Conservation (phyloP, 2,888 invertebrate species). For the Exocentrus adspersus region DNA sequence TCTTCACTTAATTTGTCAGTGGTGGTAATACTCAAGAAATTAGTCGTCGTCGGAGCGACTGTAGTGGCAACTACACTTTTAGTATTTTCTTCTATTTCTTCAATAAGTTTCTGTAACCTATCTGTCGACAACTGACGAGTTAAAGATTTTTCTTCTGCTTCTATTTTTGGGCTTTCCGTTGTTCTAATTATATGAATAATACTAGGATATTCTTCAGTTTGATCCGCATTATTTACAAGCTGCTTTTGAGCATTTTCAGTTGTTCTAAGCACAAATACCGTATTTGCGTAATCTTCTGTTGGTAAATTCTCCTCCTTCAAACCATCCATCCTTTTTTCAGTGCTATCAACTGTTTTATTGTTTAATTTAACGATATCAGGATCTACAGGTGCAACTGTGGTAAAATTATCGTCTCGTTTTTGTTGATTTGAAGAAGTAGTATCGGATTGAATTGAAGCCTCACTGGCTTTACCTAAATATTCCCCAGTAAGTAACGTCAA, state of each 20-base stretch:
- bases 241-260: neutral
- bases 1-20: neutral
- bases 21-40: neutral
- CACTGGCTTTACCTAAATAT: neutral
- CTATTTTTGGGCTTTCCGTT: neutral
- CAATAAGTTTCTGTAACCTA: neutral
- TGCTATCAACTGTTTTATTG: neutral
- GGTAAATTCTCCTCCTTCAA: too few species aligned
- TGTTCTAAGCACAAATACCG: neutral
- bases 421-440: neutral
- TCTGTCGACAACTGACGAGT: neutral
- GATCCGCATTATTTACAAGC: neutral
- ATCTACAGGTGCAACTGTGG: too few species aligned
- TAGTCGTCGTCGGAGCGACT: neutral
- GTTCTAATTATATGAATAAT: neutral
- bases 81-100: conserved; percentile 9
- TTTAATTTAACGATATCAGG: neutral
- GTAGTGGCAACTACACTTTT: conserved; percentile 6
- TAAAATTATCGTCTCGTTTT: neutral
- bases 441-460: neutral
- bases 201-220: neutral
- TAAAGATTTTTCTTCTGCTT: neutral
- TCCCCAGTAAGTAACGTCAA: conserved; percentile 18
- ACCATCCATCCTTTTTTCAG: neutral
- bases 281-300: neutral